These are phyloP conservation scores for Amphipoea lucens DNA, from an alignment of 2,888 invertebrate genomes.

Conservation along the genomic window DNA sequence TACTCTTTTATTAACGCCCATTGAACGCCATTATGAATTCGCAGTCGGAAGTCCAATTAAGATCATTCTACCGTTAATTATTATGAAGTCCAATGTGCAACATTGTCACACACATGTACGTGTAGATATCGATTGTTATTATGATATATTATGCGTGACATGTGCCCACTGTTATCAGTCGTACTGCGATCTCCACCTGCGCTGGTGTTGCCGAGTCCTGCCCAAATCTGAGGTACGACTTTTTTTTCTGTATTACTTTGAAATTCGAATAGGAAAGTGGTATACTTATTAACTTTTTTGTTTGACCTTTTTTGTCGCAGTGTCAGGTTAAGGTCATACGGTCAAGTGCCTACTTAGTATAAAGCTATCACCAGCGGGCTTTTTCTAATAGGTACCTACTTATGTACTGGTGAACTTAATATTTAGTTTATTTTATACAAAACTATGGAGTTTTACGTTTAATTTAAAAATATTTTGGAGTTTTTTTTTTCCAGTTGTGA, in stretches of 20 bases:
- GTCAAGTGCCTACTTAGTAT: conserved; percentile 4
- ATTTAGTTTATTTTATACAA: not conserved
- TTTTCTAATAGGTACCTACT: not conserved
- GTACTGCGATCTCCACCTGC: conserved; percentile 66
- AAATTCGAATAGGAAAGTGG: conserved; percentile 24
- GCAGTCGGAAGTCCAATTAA: conserved; percentile 60
- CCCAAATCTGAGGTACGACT: conserved; percentile 36
- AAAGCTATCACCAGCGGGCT: not conserved
- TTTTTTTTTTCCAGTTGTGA: not conserved
- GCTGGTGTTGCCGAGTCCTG: conserved; percentile 52
- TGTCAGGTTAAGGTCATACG: conserved; percentile 21
- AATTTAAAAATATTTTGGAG: not conserved
- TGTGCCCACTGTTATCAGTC: conserved; percentile 68
- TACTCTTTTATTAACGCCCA: not conserved
- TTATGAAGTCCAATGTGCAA: conserved; percentile 66
- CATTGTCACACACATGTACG: conserved; percentile 36
- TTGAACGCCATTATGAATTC: conserved; percentile 13
- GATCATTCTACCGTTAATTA: conserved; percentile 48
- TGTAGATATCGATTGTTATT: conserved; percentile 58
- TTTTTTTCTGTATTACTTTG: not conserved
- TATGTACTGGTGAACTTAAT: not conserved
- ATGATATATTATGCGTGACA: conserved; percentile 58
- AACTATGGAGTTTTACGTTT: not conserved
- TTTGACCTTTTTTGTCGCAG: conserved; percentile 22
- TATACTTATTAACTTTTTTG: conserved; percentile 8